Percentiles rank a stretch among this genome's conserved stretches.
Evolutionary conservation across 2,797 vertebrate species (phyloP).

Genomic region (Remorina albescens): DNA sequence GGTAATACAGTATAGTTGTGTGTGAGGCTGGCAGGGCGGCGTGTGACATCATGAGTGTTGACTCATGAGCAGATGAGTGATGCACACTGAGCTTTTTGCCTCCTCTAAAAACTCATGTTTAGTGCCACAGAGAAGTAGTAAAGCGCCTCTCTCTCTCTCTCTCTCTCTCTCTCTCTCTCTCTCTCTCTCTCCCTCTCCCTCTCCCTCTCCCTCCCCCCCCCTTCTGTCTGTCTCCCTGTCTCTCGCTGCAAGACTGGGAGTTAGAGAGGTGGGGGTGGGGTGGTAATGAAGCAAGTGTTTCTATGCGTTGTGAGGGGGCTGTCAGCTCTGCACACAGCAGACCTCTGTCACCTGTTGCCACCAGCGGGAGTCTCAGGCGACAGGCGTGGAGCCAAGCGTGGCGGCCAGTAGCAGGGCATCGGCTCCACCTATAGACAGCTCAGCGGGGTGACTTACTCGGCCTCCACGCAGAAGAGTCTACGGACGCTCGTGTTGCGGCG

Average conservation of each 20-base stretch:
- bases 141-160: constrained; percentile 57
- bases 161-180: constrained; percentile 51
- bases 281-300: constrained; percentile 79
- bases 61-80: constrained; percentile 86
- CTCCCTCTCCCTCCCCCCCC: constrained; percentile 59
- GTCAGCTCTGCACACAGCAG: constrained; percentile 79
- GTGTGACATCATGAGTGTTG: constrained; percentile 87
- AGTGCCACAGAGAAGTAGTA: constrained; percentile 71
- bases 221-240: constrained; percentile 44
- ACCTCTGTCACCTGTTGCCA: constrained; percentile 85
- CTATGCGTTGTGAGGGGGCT: constrained; percentile 63
- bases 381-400: constrained; percentile 65
- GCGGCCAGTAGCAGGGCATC: constrained; percentile 60
- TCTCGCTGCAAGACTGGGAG: no score
- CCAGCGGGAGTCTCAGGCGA: constrained; percentile 65
- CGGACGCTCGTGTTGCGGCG: constrained; percentile 29
- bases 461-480: constrained; percentile 56
- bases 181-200: constrained; percentile 48
- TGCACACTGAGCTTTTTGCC: constrained; percentile 79
- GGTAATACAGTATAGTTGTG: constrained; percentile 80
- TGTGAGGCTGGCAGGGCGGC: constrained; percentile 75
- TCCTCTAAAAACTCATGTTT: constrained; percentile 65
- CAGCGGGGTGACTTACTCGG: constrained; percentile 61
- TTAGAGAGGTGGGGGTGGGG: background rate
- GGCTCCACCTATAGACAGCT: constrained; percentile 72